Base-by-base conservation (phyloP, 1,140 invertebrate genomes). In the Cyphomyrmex costatus region DNA sequence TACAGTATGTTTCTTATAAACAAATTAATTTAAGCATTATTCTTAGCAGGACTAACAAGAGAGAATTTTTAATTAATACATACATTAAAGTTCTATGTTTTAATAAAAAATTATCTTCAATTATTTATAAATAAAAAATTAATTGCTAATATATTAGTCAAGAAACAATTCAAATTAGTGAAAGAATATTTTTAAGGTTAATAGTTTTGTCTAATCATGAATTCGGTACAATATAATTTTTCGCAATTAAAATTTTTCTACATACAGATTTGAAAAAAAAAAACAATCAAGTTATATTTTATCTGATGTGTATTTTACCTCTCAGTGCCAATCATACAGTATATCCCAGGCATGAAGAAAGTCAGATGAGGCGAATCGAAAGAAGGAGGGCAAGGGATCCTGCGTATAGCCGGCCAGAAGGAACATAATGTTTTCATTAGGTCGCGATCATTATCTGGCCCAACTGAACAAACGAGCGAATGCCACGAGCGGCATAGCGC, bases 371-470 rank as follows among this genome's bases (percentile, higher is more conserved):
- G 66, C 21, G 46, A 16, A 33, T 61, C n/a, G 1, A 21, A 1
- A 36, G 63, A 6, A 30, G 51, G 19, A 33, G 42, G 68, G n/a
- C 19, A 58, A 46, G 27, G 77, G 46, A 27, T 6, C 21, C 36
- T 19, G 2, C n/a, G n/a, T 8, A 33, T 33, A 78, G 58, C 58
- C 63, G 58, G 36, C 66, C 53, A n/a, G 42, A 36, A 83, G 53
- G 74, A 88, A 90, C 85, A 86, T 93, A 92, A 92, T 92, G 89
- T 93, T 92, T 93, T 92, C 91, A 92, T 92, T 91, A 91, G 87
- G 86, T 90, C 86, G 85, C 83, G 92, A 92, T 92, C 89, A 90
- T 92, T 92, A 92, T 92, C 91, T 88, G 89, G 73, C 80, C 60
- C 77, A 76, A 80, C 79, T 83, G 88, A 91, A 91, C 88, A 91